Evolutionary conservation across 2,888 invertebrate genomes (phyloP).

Genomic region (Diaperis boleti): DNA sequence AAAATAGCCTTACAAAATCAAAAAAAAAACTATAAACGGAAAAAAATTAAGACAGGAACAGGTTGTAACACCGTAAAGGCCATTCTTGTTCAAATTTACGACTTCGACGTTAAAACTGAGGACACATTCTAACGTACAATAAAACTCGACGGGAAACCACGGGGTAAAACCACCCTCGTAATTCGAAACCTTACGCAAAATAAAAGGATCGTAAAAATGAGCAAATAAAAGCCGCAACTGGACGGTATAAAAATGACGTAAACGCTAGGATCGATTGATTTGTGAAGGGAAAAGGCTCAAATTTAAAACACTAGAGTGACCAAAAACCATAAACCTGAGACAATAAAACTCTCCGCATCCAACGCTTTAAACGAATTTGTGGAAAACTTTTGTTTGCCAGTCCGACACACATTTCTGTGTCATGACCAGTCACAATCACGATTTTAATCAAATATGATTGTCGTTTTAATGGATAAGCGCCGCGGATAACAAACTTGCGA

Average conservation of each 20-base stretch:
- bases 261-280: constrained; percentile 30
- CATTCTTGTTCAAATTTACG: background rate
- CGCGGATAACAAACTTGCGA: constrained; percentile 1
- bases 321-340: constrained; percentile 21
- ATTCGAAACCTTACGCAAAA: constrained; percentile 37
- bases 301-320: constrained; percentile 23
- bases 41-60: too few relatives aligned
- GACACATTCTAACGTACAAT: constrained; percentile 41
- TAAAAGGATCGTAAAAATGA: constrained; percentile 28
- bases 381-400: background rate
- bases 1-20: too few relatives aligned
- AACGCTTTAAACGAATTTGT: background rate
- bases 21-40: too few relatives aligned
- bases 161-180: constrained; percentile 31
- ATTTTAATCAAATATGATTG: constrained; percentile 10
- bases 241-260: constrained; percentile 28
- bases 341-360: constrained; percentile 13
- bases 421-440: background rate
- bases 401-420: background rate
- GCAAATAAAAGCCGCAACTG: constrained; percentile 25
- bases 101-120: constrained; percentile 25
- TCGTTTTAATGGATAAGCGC: constrained; percentile 6
- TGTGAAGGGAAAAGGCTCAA: constrained; percentile 26
- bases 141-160: constrained; percentile 37
- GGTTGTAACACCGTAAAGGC: too few relatives aligned